Percentiles rank a stretch among this genome's conserved stretches.
These are phyloP conservation scores for Rotaria socialis DNA, from an alignment of 2,888 invertebrate species.

Conservation along the genomic window DNA sequence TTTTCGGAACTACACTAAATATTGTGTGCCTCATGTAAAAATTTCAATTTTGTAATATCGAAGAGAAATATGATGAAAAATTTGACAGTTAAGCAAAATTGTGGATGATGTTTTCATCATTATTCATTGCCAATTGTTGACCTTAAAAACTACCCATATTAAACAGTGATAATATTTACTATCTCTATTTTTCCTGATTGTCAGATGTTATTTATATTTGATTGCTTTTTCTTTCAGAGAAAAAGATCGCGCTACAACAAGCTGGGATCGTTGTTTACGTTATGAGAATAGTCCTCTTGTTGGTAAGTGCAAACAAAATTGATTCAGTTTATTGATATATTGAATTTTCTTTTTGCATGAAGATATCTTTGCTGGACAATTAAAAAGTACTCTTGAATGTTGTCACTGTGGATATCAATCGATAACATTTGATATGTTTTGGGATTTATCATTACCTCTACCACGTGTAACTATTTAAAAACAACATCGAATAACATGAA, in stretches of 20 bases:
- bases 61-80: too few relatives aligned
- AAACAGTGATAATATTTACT: too few relatives aligned
- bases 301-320: slow-evolving; percentile 53
- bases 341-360: background rate
- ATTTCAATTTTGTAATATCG: too few relatives aligned
- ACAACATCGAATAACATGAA: too few relatives aligned
- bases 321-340: background rate
- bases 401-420: slow-evolving; percentile 81
- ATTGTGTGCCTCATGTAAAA: too few relatives aligned
- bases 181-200: too few relatives aligned
- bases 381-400: slow-evolving; percentile 82
- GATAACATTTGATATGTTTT: slow-evolving; percentile 89
- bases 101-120: too few relatives aligned
- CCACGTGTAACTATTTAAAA: slow-evolving; percentile 61
- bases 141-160: too few relatives aligned
- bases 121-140: too few relatives aligned
- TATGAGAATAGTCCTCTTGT: slow-evolving; percentile 81
- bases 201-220: too few relatives aligned
- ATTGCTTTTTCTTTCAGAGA: slow-evolving; percentile 63
- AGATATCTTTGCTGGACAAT: slow-evolving; percentile 77
- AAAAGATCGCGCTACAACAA: slow-evolving; percentile 75
- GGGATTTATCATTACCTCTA: slow-evolving; percentile 84
- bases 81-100: too few relatives aligned
- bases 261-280: slow-evolving; percentile 79
- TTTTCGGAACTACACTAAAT: too few relatives aligned